Evolutionary conservation across 2,888 invertebrate species (phyloP), one percentile per base, ranked within the genome.

Genomic region (Linnaemya vulpina): DNA sequence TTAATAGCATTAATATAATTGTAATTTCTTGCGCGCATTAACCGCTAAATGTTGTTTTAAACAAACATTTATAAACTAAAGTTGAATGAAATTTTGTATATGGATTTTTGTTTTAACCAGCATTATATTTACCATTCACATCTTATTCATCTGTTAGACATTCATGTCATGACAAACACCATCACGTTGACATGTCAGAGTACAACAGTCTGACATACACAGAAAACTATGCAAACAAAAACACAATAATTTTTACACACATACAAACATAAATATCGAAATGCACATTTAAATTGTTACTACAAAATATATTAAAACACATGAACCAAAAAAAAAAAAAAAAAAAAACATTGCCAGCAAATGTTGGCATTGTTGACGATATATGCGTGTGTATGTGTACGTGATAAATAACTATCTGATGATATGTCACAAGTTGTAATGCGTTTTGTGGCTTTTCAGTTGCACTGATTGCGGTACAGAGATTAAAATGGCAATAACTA

Each of bases 371-470:
- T 46, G 74, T 75, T 71, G 79, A 71, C 70, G 79, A 65, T 73
- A 53, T 53, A 67, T 46, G 65, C 11, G 35, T 20, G 30, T 30
- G 8, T 25, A 30, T 30, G 30, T 17, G 11, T 25, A 55, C 20
- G 70, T 82, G 74, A 85, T 85, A 85, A 82, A 82, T 81, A 81
- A 84, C 86, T 79, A 86, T 86, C 86, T 86, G 86, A 86, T 86
- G 86, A 86, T 81, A 86, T 86, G 86, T 86, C 86, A 86, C 78
- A 74, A 80, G 81, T 81, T 86, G 83, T 84, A 82, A 86, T 84
- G 84, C 81, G 78, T 86, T 86, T 86, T 86, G 86, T 84, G 84
- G 84, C 74, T 84, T 84, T 81, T 80, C 83, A 80, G 83, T 67
- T 84, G 83, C 86, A 83, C 80, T 75, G 84, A 84, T 84, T 82